Evolutionary conservation across 2,113 vertebrate species (phyloP).

Genomic region (Dendrocopos noguchii): DNA sequence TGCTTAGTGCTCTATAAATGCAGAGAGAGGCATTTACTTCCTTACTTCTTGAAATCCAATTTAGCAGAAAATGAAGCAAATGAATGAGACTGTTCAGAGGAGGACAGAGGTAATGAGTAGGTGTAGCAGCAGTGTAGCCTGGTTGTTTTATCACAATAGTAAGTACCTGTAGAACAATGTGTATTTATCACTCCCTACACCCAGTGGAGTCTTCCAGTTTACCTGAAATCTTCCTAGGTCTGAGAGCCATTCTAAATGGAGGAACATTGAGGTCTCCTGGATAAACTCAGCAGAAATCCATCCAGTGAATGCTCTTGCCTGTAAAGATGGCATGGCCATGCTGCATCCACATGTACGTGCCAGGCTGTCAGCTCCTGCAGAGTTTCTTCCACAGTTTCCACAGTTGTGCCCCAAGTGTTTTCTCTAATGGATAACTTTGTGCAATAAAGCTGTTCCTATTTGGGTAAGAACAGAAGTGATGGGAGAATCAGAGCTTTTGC

Average conservation of each 20-base stretch:
- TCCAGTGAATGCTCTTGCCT: background rate
- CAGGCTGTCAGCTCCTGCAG: background rate
- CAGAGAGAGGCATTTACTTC: background rate
- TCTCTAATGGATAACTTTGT: background rate
- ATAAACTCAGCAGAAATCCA: background rate
- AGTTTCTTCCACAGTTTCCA: background rate
- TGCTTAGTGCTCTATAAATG: background rate
- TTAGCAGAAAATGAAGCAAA: constrained; percentile 42
- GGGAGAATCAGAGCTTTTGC: background rate
- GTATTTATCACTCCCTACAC: background rate
- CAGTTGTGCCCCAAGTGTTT: background rate
- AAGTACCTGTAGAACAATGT: background rate
- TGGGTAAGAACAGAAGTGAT: background rate
- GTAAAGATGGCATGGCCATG: background rate
- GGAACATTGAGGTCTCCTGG: background rate
- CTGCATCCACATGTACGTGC: rapidly evolving
- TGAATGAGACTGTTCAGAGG: background rate
- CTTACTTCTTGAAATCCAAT: constrained; percentile 13
- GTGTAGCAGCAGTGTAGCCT: background rate
- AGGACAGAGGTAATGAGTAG: constrained; percentile 8
- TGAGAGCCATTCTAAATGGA: background rate
- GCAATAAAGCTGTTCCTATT: background rate
- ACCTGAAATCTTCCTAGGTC: background rate
- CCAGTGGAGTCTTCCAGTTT: background rate
- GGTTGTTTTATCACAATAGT: background rate